phyloP scores from a whole-genome alignment of 2,113 vertebrate species.

The Andinoacara biseriatus region DNA sequence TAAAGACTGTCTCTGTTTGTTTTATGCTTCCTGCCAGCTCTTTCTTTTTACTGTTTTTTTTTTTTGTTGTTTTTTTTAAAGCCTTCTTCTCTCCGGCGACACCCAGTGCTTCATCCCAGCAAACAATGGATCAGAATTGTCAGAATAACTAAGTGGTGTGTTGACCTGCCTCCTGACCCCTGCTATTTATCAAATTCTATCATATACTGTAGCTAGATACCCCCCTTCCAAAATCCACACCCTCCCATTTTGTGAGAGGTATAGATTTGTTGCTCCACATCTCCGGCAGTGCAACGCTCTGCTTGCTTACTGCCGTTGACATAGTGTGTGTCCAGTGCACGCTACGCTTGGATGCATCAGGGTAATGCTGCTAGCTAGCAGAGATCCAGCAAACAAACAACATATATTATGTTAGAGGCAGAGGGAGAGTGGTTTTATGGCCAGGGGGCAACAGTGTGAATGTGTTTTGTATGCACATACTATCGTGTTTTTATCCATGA shows the following conservation, averaged over 20 bases:
- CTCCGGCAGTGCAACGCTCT: constrained; percentile 46
- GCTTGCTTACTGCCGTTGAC: constrained; percentile 61
- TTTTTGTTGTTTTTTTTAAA: background rate
- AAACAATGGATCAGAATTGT: constrained; percentile 52
- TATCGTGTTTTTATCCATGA: constrained; percentile 21
- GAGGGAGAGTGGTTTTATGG: constrained; percentile 21
- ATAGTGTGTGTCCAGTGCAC: constrained; percentile 55
- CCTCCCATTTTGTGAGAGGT: constrained; percentile 39
- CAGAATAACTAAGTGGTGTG: constrained; percentile 55
- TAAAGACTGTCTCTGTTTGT: constrained; percentile 46
- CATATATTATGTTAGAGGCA: constrained; percentile 42
- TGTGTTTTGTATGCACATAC: constrained; percentile 26
- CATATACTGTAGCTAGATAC: constrained; percentile 34
- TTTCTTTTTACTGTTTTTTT: background rate
- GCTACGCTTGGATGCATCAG: constrained; percentile 54
- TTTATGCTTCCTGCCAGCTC: constrained; percentile 49
- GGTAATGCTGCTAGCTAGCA: constrained; percentile 58
- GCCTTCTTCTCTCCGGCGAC: constrained; percentile 12
- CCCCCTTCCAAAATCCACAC: constrained; percentile 12
- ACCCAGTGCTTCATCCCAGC: constrained; percentile 30
- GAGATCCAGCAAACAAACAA: constrained; percentile 57
- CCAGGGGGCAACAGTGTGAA: background rate
- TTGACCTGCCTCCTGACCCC: constrained; percentile 51
- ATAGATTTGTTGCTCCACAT: constrained; percentile 66
- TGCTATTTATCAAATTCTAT: constrained; percentile 59